Evolutionary conservation across 2,888 invertebrate genomes (phyloP).

Genomic region (Nephrocerus scutellatus): DNA sequence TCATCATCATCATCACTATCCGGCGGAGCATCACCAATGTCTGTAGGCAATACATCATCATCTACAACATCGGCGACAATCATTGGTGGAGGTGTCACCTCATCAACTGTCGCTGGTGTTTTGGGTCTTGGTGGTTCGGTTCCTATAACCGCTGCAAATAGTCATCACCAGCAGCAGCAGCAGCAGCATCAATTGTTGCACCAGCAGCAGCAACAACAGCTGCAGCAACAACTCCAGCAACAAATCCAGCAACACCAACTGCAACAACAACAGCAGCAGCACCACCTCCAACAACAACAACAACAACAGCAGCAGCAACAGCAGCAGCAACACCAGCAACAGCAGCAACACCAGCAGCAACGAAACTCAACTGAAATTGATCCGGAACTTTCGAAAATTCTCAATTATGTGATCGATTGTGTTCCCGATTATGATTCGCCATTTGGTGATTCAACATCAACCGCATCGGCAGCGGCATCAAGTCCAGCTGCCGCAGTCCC

Average conservation of each 20-base stretch:
- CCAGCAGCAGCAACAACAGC: no score
- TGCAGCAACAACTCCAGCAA: conserved; percentile 29
- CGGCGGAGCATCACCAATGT: conserved; percentile 34
- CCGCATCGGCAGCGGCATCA: no score
- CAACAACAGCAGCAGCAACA: conserved; percentile 19
- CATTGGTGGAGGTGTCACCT: conserved; percentile 19
- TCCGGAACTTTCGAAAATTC: conserved; percentile 70
- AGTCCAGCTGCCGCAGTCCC: conserved; percentile 34
- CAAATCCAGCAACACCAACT: conserved; percentile 30
- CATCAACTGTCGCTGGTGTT: conserved; percentile 13
- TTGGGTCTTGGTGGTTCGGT: conserved; percentile 3
- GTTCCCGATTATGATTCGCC: conserved; percentile 55
- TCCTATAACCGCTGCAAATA: conserved; percentile 21
- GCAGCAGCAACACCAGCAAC: conserved; percentile 37
- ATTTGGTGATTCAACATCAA: conserved; percentile 29
- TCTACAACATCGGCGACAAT: conserved; percentile 17
- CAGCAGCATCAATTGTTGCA: no score
- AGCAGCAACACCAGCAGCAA: conserved; percentile 13
- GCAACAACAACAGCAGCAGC: conserved; percentile 24
- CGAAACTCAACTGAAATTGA: conserved; percentile 47
- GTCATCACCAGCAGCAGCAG: conserved; percentile 9
- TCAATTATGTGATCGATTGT: conserved; percentile 79
- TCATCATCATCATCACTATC: conserved; percentile 18
- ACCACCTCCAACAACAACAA: conserved; percentile 5
- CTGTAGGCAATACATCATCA: conserved; percentile 42